phyloP scores from a whole-genome alignment of 2,113 vertebrate genomes.

The Lampris incognitus region DNA sequence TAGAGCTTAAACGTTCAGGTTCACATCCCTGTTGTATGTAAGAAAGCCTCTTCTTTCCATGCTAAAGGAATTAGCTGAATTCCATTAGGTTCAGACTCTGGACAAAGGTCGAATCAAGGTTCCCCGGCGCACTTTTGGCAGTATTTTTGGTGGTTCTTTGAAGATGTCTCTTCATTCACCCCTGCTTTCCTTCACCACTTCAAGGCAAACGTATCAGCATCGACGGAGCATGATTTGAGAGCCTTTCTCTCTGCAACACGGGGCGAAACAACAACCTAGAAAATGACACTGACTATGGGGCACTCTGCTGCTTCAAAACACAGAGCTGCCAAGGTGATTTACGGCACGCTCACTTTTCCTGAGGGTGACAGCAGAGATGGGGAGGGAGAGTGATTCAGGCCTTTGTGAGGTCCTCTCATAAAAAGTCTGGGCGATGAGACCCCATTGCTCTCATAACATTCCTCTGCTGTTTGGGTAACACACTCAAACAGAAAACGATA shows the following conservation, averaged over 20 bases:
- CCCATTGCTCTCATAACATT: conserved; percentile 80
- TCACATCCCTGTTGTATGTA: conserved; percentile 67
- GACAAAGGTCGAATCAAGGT: conserved; percentile 71
- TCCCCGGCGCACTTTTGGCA: conserved; percentile 41
- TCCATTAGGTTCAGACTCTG: conserved; percentile 67
- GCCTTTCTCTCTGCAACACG: conserved; percentile 36
- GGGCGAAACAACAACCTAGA: conserved; percentile 67
- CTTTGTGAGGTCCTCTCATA: conserved; percentile 78
- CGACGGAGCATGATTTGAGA: conserved; percentile 55
- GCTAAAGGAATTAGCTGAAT: conserved; percentile 70
- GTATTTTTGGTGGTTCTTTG: conserved; percentile 40
- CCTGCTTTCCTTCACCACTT: conserved; percentile 49
- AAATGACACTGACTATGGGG: conserved; percentile 69
- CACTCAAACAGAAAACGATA: conserved; percentile 75
- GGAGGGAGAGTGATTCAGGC: conserved; percentile 70
- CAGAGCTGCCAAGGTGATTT: conserved; percentile 82
- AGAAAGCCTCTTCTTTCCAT: conserved; percentile 71
- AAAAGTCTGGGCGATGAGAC: conserved; percentile 77
- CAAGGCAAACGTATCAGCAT: conserved; percentile 51
- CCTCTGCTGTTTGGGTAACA: conserved; percentile 79
- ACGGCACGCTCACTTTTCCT: conserved; percentile 75
- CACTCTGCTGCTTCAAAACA: conserved; percentile 75
- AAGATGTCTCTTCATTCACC: conserved; percentile 45
- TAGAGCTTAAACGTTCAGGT: conserved; percentile 61
- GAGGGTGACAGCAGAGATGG: conserved; percentile 75